phyloP scores from a whole-genome alignment of 2,888 invertebrate species.

The Xestoiulus laeticollis region DNA sequence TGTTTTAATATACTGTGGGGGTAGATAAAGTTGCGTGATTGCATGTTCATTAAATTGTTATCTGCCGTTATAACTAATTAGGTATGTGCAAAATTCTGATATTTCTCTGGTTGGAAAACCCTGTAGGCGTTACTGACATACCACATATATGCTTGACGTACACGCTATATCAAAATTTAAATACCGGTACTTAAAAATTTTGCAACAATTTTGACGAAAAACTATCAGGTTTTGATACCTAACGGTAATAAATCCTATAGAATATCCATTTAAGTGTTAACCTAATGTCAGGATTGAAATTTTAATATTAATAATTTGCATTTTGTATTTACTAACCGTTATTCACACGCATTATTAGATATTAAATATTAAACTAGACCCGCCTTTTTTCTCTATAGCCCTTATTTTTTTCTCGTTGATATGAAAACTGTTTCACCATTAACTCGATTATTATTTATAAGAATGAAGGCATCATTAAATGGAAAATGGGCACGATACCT shows the following conservation, averaged over 20 bases:
- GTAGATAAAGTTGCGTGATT: constrained; percentile 8
- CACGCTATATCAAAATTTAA: neutral
- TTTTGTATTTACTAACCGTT: neutral
- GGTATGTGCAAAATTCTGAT: neutral
- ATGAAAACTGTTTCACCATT: neutral
- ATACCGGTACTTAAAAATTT: neutral
- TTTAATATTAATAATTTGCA: neutral
- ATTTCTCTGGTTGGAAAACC: neutral
- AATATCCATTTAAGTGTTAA: neutral
- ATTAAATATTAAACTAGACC: neutral
- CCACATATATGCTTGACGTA: neutral
- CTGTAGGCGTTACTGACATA: neutral
- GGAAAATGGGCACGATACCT: neutral
- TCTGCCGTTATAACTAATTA: neutral
- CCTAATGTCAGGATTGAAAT: neutral
- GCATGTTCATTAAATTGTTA: constrained; percentile 24
- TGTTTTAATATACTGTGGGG: neutral
- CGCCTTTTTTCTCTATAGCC: neutral
- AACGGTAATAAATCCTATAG: neutral
- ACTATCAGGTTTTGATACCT: neutral
- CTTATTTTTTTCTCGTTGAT: neutral
- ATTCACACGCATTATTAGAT: neutral
- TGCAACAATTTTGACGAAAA: neutral
- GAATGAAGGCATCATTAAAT: neutral
- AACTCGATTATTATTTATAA: too few species aligned